Percentiles rank a stretch among this genome's conserved stretches.
phyloP scores from a whole-genome alignment of 2,888 invertebrate genomes.

The Machimus rusticus region DNA sequence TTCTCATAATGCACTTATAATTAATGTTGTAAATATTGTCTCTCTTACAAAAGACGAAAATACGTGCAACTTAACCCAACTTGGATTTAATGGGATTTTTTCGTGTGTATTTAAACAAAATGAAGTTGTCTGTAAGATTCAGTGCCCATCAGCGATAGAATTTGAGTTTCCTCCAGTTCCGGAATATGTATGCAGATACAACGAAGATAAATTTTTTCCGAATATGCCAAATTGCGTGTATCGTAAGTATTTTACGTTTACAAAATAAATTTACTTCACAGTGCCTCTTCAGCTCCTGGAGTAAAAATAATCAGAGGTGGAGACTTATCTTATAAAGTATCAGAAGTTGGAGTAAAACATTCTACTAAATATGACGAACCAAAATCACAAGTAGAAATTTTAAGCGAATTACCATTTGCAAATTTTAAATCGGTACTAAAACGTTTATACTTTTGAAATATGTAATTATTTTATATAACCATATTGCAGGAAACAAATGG shows the following conservation, averaged over 20 bases:
- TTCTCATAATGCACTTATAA: too few species aligned
- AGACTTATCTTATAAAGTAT: not conserved
- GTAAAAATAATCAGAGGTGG: conserved; percentile 48
- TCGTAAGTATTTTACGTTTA: conserved; percentile 61
- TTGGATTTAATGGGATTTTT: conserved; percentile 80
- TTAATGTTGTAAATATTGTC: not conserved
- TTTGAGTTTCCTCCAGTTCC: conserved; percentile 70
- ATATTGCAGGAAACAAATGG: not conserved
- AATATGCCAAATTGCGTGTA: conserved; percentile 78
- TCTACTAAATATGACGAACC: not conserved
- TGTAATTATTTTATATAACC: not conserved
- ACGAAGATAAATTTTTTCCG: conserved; percentile 72
- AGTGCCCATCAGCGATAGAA: conserved; percentile 71
- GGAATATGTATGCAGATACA: conserved; percentile 73
- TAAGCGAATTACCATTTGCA: not conserved
- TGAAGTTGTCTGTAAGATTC: conserved; percentile 70
- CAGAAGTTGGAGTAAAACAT: not conserved
- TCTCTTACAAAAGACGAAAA: conserved; percentile 64
- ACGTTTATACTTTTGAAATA: not conserved
- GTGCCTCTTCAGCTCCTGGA: conserved; percentile 49
- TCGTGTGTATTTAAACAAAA: conserved; percentile 72
- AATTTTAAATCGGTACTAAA: not conserved
- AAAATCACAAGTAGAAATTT: not conserved
- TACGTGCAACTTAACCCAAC: conserved; percentile 63
- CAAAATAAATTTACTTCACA: not conserved